These are phyloP conservation scores for Muraenolepis orangiensis DNA, from an alignment of 2,797 vertebrate genomes.

Conservation along the genomic window DNA sequence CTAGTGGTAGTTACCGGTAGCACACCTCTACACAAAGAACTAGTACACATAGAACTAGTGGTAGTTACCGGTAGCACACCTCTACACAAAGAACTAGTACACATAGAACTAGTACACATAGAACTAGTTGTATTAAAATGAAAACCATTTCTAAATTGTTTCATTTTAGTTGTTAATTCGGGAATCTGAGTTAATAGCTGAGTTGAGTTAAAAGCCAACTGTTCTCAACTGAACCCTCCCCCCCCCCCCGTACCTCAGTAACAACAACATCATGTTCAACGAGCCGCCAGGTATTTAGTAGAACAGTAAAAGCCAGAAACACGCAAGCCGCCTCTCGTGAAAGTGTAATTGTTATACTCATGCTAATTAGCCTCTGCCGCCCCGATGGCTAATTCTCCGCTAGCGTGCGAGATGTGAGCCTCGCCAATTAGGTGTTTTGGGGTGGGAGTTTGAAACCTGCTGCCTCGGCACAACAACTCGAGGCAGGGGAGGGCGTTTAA, in stretches of 20 bases:
- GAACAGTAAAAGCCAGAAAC: neutral
- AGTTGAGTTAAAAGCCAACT: no score
- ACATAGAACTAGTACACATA: no score
- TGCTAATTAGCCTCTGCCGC: slow-evolving; percentile 11
- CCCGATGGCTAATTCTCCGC: slow-evolving; percentile 19
- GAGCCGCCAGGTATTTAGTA: neutral
- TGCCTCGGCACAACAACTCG: slow-evolving; percentile 53
- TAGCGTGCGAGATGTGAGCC: slow-evolving; percentile 27
- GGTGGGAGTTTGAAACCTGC: slow-evolving; percentile 60
- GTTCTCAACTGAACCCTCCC: no score
- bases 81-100: no score
- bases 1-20: no score
- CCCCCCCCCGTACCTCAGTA: neutral
- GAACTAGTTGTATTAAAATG: no score
- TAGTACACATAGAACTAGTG: no score
- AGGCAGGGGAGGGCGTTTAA: slow-evolving; percentile 56
- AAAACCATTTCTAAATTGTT: no score
- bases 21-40: no score
- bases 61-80: no score
- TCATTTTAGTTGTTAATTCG: no score
- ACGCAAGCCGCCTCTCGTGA: neutral
- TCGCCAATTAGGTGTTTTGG: slow-evolving; percentile 50
- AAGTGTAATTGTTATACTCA: neutral
- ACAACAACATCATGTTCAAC: neutral
- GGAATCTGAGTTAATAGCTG: no score